A percentile compares a stretch with the other conserved stretches of the same genome.
Evolutionary conservation across 2,113 vertebrate genomes (phyloP).

Genomic region (Pteruthius melanotis): DNA sequence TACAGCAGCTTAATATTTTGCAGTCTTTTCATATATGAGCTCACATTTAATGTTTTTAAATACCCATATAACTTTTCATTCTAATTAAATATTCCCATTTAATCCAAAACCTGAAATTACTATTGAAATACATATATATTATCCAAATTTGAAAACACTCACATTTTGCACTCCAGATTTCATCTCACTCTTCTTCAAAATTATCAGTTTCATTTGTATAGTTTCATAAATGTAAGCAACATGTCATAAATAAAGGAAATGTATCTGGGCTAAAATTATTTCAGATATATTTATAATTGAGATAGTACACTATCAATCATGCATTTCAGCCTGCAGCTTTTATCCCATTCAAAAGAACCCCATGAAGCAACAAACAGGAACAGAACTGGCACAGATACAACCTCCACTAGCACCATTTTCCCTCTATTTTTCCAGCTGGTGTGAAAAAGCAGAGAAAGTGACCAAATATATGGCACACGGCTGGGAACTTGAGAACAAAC

Average conservation of each 20-base stretch:
- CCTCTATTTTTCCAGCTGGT: neutral
- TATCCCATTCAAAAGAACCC: neutral
- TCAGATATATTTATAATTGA: neutral
- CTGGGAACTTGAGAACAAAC: neutral
- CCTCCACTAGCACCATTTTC: neutral
- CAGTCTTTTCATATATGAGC: neutral
- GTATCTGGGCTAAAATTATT: neutral
- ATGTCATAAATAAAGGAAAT: neutral
- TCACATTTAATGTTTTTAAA: neutral
- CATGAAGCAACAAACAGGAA: neutral
- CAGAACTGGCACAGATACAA: neutral
- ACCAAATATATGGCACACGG: neutral
- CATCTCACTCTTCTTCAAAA: neutral
- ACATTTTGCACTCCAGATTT: neutral
- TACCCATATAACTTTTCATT: neutral
- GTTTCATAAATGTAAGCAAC: neutral
- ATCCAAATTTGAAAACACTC: neutral
- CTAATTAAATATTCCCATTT: neutral
- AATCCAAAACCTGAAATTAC: neutral
- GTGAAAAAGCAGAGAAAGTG: neutral
- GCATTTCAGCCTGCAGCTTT: neutral
- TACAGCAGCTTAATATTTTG: neutral
- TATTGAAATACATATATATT: neutral
- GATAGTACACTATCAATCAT: neutral
- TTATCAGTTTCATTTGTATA: neutral